Evolutionary conservation across 30 jellyfish, hydroid and myxozoan genomes (phyloP).

Genomic region (Hydractinia symbiolongicarpus): DNA sequence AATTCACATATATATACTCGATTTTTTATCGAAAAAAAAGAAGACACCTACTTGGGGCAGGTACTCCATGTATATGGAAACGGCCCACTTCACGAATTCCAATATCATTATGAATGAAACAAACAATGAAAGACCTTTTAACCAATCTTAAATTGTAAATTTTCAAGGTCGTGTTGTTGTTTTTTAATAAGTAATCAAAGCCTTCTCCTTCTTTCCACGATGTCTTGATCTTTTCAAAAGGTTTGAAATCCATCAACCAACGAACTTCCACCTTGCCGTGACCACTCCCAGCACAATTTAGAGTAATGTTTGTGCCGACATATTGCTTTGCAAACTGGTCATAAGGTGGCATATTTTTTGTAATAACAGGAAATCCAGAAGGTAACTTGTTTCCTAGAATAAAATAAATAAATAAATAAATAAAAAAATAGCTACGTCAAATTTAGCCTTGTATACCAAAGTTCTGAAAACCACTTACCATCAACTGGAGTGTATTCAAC

Average conservation of each 20-base stretch:
- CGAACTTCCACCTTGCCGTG: conserved; percentile 21
- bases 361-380: conserved; percentile 61
- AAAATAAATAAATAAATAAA: neutral
- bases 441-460: neutral
- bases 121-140: neutral
- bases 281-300: conserved; percentile 37
- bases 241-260: conserved; percentile 23
- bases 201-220: conserved; percentile 1
- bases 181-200: conserved; percentile 15
- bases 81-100: conserved; percentile 17
- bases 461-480: neutral
- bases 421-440: neutral
- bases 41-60: conserved; percentile 53
- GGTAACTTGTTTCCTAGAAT: conserved; percentile 58
- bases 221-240: neutral
- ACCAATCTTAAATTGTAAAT: conserved; percentile 11
- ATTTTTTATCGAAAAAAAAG: neutral
- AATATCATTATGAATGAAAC: conserved; percentile 20
- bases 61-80: conserved; percentile 30
- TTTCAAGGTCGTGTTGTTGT: neutral
- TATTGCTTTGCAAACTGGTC: neutral
- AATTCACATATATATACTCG: too few species aligned
- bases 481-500: neutral
- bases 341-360: conserved; percentile 18
- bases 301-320: conserved; percentile 29